A percentile compares a stretch with the other conserved stretches of the same genome.
These are phyloP conservation scores for Ips nitidus DNA, from an alignment of 1,140 invertebrate genomes.

Conservation along the genomic window DNA sequence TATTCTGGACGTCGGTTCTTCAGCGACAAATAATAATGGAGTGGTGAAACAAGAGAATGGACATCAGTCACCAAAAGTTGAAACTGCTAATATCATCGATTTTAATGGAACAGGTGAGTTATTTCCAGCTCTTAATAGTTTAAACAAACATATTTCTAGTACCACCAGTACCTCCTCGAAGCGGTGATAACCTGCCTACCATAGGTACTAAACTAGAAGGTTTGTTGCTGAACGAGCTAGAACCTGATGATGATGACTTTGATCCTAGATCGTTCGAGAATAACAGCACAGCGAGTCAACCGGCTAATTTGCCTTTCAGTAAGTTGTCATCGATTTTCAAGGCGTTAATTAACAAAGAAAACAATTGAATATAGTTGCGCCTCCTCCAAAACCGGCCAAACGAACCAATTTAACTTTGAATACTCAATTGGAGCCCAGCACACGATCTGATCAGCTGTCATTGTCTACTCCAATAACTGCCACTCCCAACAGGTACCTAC, in stretches of 20 bases:
- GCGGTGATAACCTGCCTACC: conserved; percentile 63
- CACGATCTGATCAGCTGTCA: conserved; percentile 51
- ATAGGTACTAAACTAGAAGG: conserved; percentile 81
- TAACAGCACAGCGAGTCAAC: conserved; percentile 41
- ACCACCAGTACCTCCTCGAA: conserved; percentile 68
- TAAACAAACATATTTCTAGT: conserved; percentile 46
- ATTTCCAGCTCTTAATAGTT: conserved; percentile 5
- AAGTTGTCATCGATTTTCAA: conserved; percentile 50
- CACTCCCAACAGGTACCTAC: conserved; percentile 39
- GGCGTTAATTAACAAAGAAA: too few relatives aligned
- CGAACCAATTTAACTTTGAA: conserved; percentile 57
- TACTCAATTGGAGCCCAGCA: conserved; percentile 53
- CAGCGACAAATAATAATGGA: conserved; percentile 18
- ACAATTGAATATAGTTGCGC: conserved; percentile 62
- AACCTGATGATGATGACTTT: conserved; percentile 66
- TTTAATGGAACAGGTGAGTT: conserved; percentile 27
- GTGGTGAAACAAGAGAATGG: conserved; percentile 17
- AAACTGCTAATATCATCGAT: conserved; percentile 26
- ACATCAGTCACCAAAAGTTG: conserved; percentile 9
- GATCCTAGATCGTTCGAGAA: conserved; percentile 51
- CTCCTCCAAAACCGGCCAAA: conserved; percentile 73
- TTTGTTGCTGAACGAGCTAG: conserved; percentile 78
- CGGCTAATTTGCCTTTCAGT: conserved; percentile 61
- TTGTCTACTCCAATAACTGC: conserved; percentile 15
- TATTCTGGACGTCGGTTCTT: conserved; percentile 44